These are phyloP conservation scores for Branchellion lobata DNA, from an alignment of 2,888 invertebrate species.

Conservation along the genomic window DNA sequence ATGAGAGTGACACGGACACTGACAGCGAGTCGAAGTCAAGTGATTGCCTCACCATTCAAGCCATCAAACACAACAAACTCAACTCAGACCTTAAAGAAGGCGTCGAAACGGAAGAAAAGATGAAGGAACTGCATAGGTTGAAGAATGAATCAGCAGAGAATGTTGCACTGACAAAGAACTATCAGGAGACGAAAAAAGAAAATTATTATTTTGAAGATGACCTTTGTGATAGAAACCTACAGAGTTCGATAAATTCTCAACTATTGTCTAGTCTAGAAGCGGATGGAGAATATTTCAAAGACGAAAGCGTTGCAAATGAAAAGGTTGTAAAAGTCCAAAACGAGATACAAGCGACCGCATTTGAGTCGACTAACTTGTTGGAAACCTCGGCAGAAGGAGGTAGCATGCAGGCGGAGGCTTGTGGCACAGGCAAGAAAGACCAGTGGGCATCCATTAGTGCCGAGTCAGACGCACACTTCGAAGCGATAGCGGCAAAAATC, in stretches of 20 bases:
- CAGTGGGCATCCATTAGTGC: not conserved
- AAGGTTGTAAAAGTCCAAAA: not conserved
- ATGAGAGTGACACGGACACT: constrained; percentile 8
- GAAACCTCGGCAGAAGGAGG: not conserved
- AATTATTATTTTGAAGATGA: not conserved
- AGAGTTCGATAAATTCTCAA: not conserved
- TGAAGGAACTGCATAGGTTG: not conserved
- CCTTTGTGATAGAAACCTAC: not conserved
- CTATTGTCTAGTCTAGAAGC: not conserved
- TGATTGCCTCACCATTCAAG: constrained; percentile 32
- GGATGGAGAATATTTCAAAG: not conserved
- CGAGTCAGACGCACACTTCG: not conserved
- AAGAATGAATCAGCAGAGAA: not conserved
- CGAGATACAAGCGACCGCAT: not conserved
- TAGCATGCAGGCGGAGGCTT: no score
- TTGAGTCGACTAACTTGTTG: not conserved
- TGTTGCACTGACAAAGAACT: not conserved
- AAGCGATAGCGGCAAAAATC: not conserved
- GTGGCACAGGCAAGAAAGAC: no score
- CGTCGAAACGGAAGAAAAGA: not conserved
- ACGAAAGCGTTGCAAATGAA: not conserved
- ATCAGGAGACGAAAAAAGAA: not conserved
- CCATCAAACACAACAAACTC: not conserved
- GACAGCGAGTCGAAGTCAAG: constrained; percentile 39
- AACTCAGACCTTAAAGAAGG: not conserved